Evolutionary conservation across 2,113 vertebrate genomes (phyloP), one percentile per base, ranked within the genome.

Genomic region (Brachyhypopomus gauderio): DNA sequence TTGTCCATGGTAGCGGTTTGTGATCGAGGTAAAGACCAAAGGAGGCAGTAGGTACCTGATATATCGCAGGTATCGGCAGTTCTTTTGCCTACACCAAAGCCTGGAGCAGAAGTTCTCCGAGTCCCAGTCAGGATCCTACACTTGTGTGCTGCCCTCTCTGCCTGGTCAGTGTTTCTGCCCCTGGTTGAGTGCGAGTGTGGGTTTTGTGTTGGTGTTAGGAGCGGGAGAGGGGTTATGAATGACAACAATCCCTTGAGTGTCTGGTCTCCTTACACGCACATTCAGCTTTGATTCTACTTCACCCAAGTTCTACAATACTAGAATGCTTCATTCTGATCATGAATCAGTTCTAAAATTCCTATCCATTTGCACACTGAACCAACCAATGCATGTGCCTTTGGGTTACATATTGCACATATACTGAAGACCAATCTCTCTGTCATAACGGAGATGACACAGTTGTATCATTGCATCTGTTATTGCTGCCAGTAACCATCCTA

Each of bases 21-120:
- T 97, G 80, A 96, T 97, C 3, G 97, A 98, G 88, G 98, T 99
- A 72, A 99, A 96, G 88, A 93, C 95, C 0, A 98, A 96, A 91
- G 97, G 98, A 6, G 93, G 93, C 0, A 91, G 93, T 36, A 98
- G 95, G 85, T 98, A 98, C 84, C 88, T 99, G 79, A 97, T 98
- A 90, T 98, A 97, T 88, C 92, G 98, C 34, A 93, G 98, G 72
- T 98, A 98, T 84, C 86, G 95, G 4, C 91, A 97, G 78, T 99
- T 98, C 87, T 91, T 96, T 1, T 85, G 89, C 77, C 90, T 98
- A 48, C 96, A 99, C 76, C 76, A 91, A 85, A 93, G 91, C 56
- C 91, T 99, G n/a, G 95, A 97, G 88, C 91, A 93, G 84, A 95
- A 90, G 74, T 97, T 96, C 9, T 92, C 94, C 5, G 96, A 95